Evolutionary conservation across 1,140 invertebrate genomes (phyloP).

Genomic region (Diorhabda elongata): DNA sequence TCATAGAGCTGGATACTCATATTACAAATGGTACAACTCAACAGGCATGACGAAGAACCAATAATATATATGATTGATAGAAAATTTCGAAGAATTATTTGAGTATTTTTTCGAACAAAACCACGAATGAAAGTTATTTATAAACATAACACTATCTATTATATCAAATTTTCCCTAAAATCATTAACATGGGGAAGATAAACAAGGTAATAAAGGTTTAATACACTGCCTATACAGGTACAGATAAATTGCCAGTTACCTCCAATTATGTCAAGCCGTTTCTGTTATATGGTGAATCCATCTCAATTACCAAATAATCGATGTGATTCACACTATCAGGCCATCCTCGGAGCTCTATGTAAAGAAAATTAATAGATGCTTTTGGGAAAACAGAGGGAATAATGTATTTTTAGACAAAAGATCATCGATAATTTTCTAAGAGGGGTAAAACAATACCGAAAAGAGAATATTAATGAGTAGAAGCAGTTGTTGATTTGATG

Average conservation of each 20-base stretch:
- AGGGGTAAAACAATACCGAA: not conserved
- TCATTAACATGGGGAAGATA: conserved; percentile 12
- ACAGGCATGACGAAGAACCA: too few relatives aligned
- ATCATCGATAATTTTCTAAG: not conserved
- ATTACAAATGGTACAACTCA: too few relatives aligned
- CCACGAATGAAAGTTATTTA: not conserved
- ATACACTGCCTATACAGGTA: conserved; percentile 18
- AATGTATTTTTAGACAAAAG: conserved; percentile 1
- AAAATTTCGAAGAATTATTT: too few relatives aligned
- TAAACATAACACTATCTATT: conserved; percentile 5
- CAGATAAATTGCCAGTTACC: conserved; percentile 21
- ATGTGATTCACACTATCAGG: conserved; percentile 13
- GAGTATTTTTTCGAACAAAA: too few relatives aligned
- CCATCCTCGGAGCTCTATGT: not conserved
- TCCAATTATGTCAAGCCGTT: conserved; percentile 18
- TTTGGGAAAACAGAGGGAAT: not conserved
- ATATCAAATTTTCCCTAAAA: conserved; percentile 8
- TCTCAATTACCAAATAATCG: conserved; percentile 18
- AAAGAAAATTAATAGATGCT: conserved; percentile 3
- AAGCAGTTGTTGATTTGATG: too few relatives aligned
- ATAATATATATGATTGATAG: too few relatives aligned
- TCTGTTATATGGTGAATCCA: conserved; percentile 16
- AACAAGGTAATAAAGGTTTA: conserved; percentile 11
- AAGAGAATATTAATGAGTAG: not conserved
- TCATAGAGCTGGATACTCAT: too few relatives aligned